Conservation (phyloP, 2,113 vertebrate genomes). For the Mormyrus lacerda region DNA sequence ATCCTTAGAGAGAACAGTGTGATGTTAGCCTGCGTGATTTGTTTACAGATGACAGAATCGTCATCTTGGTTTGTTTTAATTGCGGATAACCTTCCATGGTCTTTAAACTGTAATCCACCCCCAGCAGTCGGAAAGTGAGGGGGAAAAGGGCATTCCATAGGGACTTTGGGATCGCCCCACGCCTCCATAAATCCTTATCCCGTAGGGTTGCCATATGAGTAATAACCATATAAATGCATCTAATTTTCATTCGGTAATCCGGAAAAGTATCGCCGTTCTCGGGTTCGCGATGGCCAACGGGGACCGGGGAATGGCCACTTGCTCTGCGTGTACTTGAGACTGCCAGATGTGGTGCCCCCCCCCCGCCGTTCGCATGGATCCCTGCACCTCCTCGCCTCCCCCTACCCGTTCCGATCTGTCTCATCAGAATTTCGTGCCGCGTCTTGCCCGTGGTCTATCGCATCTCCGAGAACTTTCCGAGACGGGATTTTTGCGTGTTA, state of each 20-base stretch:
- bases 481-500: neutral
- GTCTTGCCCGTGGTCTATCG: neutral
- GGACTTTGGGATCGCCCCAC: conserved; percentile 16
- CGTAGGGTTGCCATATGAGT: conserved; percentile 40
- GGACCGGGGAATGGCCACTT: conserved; percentile 63
- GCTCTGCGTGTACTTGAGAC: conserved; percentile 65
- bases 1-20: neutral
- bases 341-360: conserved; percentile 40
- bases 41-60: neutral
- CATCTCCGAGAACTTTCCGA: neutral
- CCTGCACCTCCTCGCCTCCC: conserved; percentile 40
- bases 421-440: neutral
- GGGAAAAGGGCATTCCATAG: conserved; percentile 21
- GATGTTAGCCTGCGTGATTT: neutral
- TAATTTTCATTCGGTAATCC: conserved; percentile 65
- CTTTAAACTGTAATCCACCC: conserved; percentile 35
- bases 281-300: conserved; percentile 61
- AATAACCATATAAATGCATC: conserved; percentile 65
- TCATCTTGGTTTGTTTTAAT: neutral
- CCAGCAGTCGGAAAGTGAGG: conserved; percentile 25
- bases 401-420: neutral
- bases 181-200: conserved; percentile 28
- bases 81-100: conserved; percentile 14
- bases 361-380: conserved; percentile 55
- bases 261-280: conserved; percentile 50